phyloP scores from a whole-genome alignment of 2,113 vertebrate genomes.

The Podarcis cretensis region DNA sequence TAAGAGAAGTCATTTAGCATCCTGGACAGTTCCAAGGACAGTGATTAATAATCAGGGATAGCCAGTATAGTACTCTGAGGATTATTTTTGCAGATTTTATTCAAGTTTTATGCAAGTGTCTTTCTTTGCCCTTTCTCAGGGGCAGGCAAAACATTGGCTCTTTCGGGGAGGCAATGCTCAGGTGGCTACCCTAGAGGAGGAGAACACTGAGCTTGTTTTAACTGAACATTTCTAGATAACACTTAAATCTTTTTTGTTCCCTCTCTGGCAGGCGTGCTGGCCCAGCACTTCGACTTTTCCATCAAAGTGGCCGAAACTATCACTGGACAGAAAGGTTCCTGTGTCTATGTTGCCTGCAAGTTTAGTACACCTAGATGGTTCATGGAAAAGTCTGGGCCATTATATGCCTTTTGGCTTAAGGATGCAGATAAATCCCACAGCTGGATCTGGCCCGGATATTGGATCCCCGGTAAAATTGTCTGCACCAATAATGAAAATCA shows the following conservation, averaged over 20 bases:
- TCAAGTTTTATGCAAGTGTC: no score
- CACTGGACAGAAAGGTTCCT: not conserved
- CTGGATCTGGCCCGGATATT: fast-evolving
- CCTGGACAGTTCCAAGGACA: no score
- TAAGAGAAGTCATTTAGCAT: no score
- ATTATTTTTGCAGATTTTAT: no score
- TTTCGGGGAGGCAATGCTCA: no score
- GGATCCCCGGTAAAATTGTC: fast-evolving
- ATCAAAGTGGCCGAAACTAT: fast-evolving
- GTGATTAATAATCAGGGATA: no score
- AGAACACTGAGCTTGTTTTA: not conserved
- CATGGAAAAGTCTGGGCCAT: fast-evolving
- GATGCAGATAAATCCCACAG: fast-evolving
- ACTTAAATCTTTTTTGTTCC: not conserved
- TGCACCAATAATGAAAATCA: not conserved
- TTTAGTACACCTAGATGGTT: not conserved
- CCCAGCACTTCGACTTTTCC: fast-evolving
- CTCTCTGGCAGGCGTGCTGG: not conserved
- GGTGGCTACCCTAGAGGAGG: not conserved
- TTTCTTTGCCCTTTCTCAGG: no score
- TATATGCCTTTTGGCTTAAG: not conserved
- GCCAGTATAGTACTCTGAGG: no score
- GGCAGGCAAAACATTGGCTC: no score
- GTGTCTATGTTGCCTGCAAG: not conserved
- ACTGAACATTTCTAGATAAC: not conserved